Evolutionary conservation across 2,797 vertebrate species (phyloP).

Genomic region (Galaxias olidus): DNA sequence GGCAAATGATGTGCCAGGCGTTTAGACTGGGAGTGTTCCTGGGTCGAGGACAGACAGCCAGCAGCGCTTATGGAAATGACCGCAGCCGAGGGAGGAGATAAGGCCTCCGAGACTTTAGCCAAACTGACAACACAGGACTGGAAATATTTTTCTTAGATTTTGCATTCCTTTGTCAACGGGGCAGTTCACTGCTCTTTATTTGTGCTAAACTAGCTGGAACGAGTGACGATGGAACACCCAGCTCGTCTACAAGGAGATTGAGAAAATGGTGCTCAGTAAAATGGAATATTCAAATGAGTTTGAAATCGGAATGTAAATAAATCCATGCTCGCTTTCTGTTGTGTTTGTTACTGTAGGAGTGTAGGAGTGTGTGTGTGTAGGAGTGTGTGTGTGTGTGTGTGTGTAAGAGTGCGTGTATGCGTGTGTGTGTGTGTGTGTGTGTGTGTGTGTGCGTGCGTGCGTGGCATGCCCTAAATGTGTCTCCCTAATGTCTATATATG

Average conservation of each 20-base stretch:
- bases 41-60: constrained; percentile 79
- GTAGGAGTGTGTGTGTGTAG: neutral
- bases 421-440: constrained; percentile 4
- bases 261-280: too few relatives aligned
- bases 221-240: too few relatives aligned
- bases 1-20: constrained; percentile 78
- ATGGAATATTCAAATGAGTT: too few relatives aligned
- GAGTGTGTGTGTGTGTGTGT: constrained; percentile 2
- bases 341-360: constrained; percentile 22
- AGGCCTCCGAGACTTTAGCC: constrained; percentile 55
- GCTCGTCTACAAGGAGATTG: too few relatives aligned
- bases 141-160: constrained; percentile 44
- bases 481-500: neutral
- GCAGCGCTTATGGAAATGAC: constrained; percentile 85
- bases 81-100: constrained; percentile 69
- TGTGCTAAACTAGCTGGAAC: neutral
- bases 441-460: constrained; percentile 23
- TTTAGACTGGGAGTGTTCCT: constrained; percentile 80
- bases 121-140: constrained; percentile 59
- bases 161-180: constrained; percentile 55
- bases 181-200: constrained; percentile 6
- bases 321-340: constrained; percentile 14
- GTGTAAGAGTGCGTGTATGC: constrained; percentile 4
- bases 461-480: neutral
- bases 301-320: too few relatives aligned